Evolutionary conservation across 2,113 vertebrate genomes (phyloP).

Genomic region (Nothoprocta perdicaria): DNA sequence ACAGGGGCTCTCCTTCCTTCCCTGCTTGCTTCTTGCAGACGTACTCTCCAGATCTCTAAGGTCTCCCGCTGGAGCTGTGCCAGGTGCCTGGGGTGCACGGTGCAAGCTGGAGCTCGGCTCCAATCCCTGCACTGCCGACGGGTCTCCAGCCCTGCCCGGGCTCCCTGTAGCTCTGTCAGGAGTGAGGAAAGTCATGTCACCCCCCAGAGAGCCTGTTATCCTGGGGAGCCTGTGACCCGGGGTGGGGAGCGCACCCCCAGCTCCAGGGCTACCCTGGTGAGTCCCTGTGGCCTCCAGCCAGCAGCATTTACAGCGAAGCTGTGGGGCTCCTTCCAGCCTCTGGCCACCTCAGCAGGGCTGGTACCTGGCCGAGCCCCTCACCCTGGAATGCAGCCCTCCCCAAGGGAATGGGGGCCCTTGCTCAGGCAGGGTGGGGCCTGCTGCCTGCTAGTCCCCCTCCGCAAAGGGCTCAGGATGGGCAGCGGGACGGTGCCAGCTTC

Average conservation of each 20-base stretch:
- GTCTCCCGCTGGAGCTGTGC: slow-evolving; percentile 25
- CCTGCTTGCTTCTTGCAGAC: slow-evolving; percentile 7
- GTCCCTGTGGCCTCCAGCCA: neutral
- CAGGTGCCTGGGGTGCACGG: neutral
- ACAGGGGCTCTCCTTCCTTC: slow-evolving; percentile 45
- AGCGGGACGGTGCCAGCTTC: slow-evolving; percentile 20
- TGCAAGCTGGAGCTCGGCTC: neutral
- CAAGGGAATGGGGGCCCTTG: neutral
- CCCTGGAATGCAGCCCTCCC: neutral
- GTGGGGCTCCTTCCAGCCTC: neutral
- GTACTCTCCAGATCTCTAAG: neutral
- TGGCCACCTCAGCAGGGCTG: no score
- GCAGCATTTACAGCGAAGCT: fast-evolving
- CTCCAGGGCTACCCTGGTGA: neutral
- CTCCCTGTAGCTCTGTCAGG: neutral
- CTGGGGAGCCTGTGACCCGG: neutral
- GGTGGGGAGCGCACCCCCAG: neutral
- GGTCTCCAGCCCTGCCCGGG: neutral
- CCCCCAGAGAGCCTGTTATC: neutral
- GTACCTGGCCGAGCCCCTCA: neutral
- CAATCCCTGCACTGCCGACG: fast-evolving
- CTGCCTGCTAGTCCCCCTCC: neutral
- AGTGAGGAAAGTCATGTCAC: fast-evolving
- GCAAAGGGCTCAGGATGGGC: slow-evolving; percentile 46
- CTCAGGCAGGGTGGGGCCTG: neutral